Percentiles rank a stretch among this genome's conserved stretches.
These are phyloP conservation scores for Drosophila borborema DNA, from an alignment of 2,888 invertebrate genomes.

Conservation along the genomic window DNA sequence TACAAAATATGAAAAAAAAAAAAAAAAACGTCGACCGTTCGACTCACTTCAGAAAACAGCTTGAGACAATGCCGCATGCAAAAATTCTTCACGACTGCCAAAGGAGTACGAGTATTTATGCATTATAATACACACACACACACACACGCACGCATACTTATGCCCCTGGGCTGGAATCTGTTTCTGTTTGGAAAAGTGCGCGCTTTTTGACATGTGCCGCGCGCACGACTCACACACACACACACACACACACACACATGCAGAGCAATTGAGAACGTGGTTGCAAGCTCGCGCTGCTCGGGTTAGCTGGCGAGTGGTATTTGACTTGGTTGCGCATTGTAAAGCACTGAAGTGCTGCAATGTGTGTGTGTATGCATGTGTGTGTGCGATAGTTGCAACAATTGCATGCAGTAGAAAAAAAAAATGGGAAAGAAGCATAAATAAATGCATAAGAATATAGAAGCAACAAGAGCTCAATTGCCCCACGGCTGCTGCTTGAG, in stretches of 20 bases:
- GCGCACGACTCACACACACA: constrained; percentile 62
- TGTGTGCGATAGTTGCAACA: constrained; percentile 52
- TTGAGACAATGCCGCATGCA: constrained; percentile 79
- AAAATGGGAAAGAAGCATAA: neutral
- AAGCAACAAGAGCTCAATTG: constrained; percentile 42
- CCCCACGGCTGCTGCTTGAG: constrained; percentile 53
- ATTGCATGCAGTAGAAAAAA: constrained; percentile 20
- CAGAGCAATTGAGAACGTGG: constrained; percentile 25
- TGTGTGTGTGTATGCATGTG: neutral
- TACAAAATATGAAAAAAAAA: constrained; percentile 11
- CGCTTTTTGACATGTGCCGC: constrained; percentile 76
- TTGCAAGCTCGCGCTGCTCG: constrained; percentile 1
- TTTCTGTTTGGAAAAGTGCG: constrained; percentile 58
- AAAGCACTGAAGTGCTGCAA: constrained; percentile 43
- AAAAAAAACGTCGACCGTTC: constrained; percentile 55
- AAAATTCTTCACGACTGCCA: constrained; percentile 55
- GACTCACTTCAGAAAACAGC: constrained; percentile 80
- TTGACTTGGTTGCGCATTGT: constrained; percentile 54
- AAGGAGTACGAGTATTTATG: constrained; percentile 59
- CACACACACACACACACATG: neutral
- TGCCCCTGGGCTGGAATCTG: constrained; percentile 51
- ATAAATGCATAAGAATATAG: constrained; percentile 10
- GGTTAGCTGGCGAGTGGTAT: constrained; percentile 23
- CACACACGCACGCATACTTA: constrained; percentile 6
- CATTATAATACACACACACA: constrained; percentile 52